phyloP scores from a whole-genome alignment of 2,888 invertebrate species.

The Campoplex nolae region DNA sequence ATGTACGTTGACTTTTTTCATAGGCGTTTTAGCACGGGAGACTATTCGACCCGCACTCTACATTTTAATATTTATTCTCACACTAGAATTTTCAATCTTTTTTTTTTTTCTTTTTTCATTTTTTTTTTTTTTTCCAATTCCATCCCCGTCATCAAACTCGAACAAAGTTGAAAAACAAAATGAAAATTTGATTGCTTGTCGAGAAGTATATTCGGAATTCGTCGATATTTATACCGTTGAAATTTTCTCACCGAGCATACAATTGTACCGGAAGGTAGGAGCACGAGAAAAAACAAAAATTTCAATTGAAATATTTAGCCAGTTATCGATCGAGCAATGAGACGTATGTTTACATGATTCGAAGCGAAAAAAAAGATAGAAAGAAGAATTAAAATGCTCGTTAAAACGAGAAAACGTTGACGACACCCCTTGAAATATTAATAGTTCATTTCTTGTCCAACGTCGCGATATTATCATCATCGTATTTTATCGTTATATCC shows the following conservation, averaged over 20 bases:
- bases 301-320: background rate
- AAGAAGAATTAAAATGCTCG: background rate
- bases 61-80: slow-evolving; percentile 8
- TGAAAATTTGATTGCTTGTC: background rate
- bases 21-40: slow-evolving; percentile 15
- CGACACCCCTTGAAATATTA: slow-evolving; percentile 18
- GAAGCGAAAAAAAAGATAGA: background rate
- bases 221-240: background rate
- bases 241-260: background rate
- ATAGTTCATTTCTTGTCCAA: slow-evolving; percentile 32
- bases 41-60: slow-evolving; percentile 7
- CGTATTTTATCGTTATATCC: slow-evolving; percentile 48
- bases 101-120: background rate
- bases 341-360: background rate
- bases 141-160: background rate
- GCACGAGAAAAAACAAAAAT: background rate
- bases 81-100: background rate
- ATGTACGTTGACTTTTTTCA: slow-evolving; percentile 33
- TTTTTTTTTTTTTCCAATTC: background rate
- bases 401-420: background rate
- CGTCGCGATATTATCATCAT: slow-evolving; percentile 21
- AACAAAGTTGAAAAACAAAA: background rate
- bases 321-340: background rate
- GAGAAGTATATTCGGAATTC: background rate
- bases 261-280: background rate